Conservation (phyloP, 2,797 vertebrate species). For the Karalla daura region DNA sequence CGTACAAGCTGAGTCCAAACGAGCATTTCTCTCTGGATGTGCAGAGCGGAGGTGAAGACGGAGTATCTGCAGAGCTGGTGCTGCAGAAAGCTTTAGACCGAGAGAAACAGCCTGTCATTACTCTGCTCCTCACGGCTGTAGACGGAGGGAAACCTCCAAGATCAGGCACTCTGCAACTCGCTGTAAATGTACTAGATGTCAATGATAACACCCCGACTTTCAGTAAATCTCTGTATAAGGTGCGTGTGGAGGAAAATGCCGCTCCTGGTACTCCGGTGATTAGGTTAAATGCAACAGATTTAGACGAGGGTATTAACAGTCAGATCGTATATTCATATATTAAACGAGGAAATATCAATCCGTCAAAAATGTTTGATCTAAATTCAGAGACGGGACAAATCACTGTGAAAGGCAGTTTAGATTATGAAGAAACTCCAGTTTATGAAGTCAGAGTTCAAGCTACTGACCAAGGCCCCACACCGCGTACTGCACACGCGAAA, state of each 20-base stretch:
- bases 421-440: conserved; percentile 81
- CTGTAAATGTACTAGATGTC: conserved; percentile 78
- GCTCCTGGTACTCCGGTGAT: conserved; percentile 49
- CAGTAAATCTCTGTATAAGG: conserved; percentile 76
- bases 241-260: conserved; percentile 77
- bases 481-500: conserved; percentile 72
- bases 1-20: conserved; percentile 81
- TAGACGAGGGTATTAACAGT: conserved; percentile 73
- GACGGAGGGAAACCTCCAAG: conserved; percentile 84
- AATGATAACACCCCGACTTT: conserved; percentile 86
- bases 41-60: conserved; percentile 75
- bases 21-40: conserved; percentile 81
- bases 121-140: conserved; percentile 76
- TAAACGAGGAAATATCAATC: conserved; percentile 53
- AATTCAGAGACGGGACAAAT: conserved; percentile 80
- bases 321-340: conserved; percentile 68
- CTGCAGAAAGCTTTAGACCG: conserved; percentile 83
- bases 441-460: conserved; percentile 85
- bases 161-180: conserved; percentile 74
- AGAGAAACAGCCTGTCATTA: conserved; percentile 77
- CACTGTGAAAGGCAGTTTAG: conserved; percentile 72
- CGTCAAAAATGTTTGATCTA: conserved; percentile 56
- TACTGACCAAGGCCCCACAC: conserved; percentile 52
- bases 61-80: conserved; percentile 79
- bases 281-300: conserved; percentile 72